These are phyloP conservation scores for Brachyhypopomus occidentalis DNA, from an alignment of 2,113 vertebrate genomes.

Conservation along the genomic window DNA sequence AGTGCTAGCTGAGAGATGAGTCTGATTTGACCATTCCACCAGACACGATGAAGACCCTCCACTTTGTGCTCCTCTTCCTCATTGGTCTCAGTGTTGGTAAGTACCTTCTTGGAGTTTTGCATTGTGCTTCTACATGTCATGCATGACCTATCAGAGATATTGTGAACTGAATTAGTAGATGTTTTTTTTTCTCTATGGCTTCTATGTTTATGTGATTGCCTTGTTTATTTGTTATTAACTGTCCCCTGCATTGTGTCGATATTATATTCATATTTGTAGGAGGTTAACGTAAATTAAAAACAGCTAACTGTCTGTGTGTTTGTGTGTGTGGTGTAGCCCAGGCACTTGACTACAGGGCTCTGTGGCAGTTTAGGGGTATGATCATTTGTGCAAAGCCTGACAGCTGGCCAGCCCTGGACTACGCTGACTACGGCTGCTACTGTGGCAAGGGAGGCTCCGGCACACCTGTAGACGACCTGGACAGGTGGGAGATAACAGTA, in stretches of 20 bases:
- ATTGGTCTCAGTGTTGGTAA: constrained; percentile 62
- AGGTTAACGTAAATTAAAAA: not conserved
- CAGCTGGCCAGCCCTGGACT: constrained; percentile 75
- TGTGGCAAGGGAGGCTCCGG: constrained; percentile 85
- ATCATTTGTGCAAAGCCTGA: constrained; percentile 77
- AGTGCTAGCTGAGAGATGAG: not conserved
- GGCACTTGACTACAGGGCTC: constrained; percentile 47
- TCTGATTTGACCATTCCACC: not conserved
- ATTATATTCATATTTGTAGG: not conserved
- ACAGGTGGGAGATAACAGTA: constrained; percentile 70
- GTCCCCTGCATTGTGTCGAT: not conserved
- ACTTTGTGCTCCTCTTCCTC: constrained; percentile 54
- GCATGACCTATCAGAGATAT: too few species aligned
- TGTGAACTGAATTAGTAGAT: too few species aligned
- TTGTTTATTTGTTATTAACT: not conserved
- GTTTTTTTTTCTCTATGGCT: too few species aligned
- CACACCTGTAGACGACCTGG: constrained; percentile 82
- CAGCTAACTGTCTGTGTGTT: not conserved
- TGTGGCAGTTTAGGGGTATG: constrained; percentile 77
- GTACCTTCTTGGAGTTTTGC: constrained; percentile 31
- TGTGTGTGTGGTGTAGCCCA: constrained; percentile 53
- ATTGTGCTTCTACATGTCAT: too few species aligned
- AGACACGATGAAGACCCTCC: constrained; percentile 61
- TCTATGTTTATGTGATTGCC: not conserved
- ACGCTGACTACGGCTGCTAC: constrained; percentile 82